phyloP scores from a whole-genome alignment of 1,140 invertebrate species.

The Diabrotica virgifera region DNA sequence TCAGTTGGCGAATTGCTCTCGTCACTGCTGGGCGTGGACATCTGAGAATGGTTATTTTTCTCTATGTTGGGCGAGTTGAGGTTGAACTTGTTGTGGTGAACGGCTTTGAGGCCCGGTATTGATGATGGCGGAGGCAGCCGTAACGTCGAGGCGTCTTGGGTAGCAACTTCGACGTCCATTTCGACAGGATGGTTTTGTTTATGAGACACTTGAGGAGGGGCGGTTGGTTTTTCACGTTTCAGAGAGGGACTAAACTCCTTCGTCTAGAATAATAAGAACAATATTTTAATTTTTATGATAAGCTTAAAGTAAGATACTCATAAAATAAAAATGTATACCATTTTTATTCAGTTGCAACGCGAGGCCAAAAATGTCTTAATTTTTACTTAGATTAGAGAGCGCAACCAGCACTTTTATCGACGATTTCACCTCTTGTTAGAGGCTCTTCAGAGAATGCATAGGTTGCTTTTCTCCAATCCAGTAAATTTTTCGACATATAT shows the following conservation, averaged over 20 bases:
- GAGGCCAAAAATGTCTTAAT: too few relatives aligned
- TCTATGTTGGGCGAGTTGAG: slow-evolving; percentile 47
- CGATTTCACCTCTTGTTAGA: too few relatives aligned
- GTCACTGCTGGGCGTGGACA: slow-evolving; percentile 75
- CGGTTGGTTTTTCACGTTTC: slow-evolving; percentile 36
- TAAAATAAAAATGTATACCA: too few relatives aligned
- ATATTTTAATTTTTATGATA: background rate
- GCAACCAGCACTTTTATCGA: too few relatives aligned
- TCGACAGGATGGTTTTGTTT: slow-evolving; percentile 43
- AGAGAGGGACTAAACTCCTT: slow-evolving; percentile 41
- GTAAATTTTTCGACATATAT: too few relatives aligned
- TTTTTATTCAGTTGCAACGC: too few relatives aligned
- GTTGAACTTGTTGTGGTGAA: slow-evolving; percentile 53
- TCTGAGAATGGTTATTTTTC: slow-evolving; percentile 54
- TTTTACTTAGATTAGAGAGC: too few relatives aligned
- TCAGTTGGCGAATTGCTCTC: slow-evolving; percentile 86
- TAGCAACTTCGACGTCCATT: slow-evolving; percentile 56
- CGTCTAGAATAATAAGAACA: slow-evolving; percentile 26
- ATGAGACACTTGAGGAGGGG: slow-evolving; percentile 13
- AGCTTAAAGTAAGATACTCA: too few relatives aligned
- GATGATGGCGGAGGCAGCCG: slow-evolving; percentile 53
- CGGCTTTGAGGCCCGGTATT: slow-evolving; percentile 54
- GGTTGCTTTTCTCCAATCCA: too few relatives aligned
- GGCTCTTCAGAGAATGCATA: too few relatives aligned
- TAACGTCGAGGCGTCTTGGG: slow-evolving; percentile 51